Percentiles rank a stretch among this genome's conserved stretches.
Evolutionary conservation across 2,113 vertebrate species (phyloP).

Genomic region (Oryzias curvinotus): DNA sequence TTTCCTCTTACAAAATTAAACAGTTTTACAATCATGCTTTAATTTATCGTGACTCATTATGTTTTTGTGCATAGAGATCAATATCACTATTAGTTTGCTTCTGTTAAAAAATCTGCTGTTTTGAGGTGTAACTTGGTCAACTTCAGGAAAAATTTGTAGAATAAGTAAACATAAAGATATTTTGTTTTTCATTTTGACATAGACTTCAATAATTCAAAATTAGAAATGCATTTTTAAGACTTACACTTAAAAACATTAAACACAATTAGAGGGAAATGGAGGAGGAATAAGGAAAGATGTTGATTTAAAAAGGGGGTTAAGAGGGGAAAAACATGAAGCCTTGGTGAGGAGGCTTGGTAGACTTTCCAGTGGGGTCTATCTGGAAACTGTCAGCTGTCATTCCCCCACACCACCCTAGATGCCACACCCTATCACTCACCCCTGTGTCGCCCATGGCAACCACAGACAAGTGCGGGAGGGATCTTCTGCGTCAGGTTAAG

Average conservation of each 20-base stretch:
- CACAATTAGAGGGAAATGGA: constrained; percentile 42
- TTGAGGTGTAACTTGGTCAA: too few species aligned
- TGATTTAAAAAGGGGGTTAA: constrained; percentile 30
- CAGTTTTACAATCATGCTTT: too few species aligned
- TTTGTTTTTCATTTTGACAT: too few species aligned
- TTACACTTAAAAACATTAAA: constrained; percentile 63
- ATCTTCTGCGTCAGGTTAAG: constrained; percentile 34
- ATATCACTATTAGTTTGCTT: too few species aligned
- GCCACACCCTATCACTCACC: constrained; percentile 75
- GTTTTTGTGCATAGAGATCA: too few species aligned
- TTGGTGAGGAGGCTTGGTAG: constrained; percentile 14
- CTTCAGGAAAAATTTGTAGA: too few species aligned
- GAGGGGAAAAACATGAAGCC: constrained; percentile 16
- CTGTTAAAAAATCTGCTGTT: too few species aligned
- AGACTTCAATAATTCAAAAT: too few species aligned
- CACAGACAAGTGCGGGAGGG: constrained; percentile 6
- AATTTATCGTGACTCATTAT: too few species aligned
- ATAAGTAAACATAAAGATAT: too few species aligned
- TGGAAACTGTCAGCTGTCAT: constrained; percentile 76
- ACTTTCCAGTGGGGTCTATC: constrained; percentile 64
- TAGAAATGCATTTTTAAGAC: constrained; percentile 25
- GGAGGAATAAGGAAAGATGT: constrained; percentile 36
- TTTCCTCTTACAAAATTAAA: too few species aligned
- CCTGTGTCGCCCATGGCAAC: constrained; percentile 76
- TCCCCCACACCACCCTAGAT: constrained; percentile 76